Percentiles rank a stretch among this genome's conserved stretches.
phyloP scores from a whole-genome alignment of 2,888 invertebrate genomes.

The Noctua pronuba region DNA sequence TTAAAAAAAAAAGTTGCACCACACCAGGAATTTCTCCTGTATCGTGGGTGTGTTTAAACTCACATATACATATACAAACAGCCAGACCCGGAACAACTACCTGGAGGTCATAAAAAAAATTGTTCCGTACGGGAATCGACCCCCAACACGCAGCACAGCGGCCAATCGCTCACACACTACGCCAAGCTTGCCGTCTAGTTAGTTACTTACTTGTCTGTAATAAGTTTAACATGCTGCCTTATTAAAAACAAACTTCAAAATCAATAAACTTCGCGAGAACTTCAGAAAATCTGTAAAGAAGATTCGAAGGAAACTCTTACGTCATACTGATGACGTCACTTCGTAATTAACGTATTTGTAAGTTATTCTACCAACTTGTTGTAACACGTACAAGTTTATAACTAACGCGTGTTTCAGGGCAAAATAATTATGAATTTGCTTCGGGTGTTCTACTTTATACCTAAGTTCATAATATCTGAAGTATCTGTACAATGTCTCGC shows the following conservation, averaged over 20 bases:
- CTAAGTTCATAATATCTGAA: slow-evolving; percentile 16
- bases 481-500: slow-evolving; percentile 10
- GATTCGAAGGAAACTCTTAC: background rate
- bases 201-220: background rate
- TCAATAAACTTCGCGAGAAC: slow-evolving; percentile 11
- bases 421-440: slow-evolving; percentile 23
- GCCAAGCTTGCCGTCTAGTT: no score
- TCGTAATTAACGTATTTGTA: slow-evolving; percentile 40
- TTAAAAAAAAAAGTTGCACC: no score
- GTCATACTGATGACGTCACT: slow-evolving; percentile 30
- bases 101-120: no score
- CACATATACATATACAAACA: no score
- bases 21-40: no score
- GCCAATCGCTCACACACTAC: no score
- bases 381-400: slow-evolving; percentile 28
- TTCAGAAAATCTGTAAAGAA: slow-evolving; percentile 24
- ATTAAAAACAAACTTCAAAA: slow-evolving; percentile 1
- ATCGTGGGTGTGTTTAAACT: no score
- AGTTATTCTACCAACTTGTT: slow-evolving; percentile 17
- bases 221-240: background rate
- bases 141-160: no score
- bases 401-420: slow-evolving; percentile 6
- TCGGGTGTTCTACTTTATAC: background rate
- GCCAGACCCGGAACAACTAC: no score
- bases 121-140: no score